Evolutionary conservation across 2,113 vertebrate genomes (phyloP), one percentile per base, ranked within the genome.

Genomic region (Atlantisia rogersi): DNA sequence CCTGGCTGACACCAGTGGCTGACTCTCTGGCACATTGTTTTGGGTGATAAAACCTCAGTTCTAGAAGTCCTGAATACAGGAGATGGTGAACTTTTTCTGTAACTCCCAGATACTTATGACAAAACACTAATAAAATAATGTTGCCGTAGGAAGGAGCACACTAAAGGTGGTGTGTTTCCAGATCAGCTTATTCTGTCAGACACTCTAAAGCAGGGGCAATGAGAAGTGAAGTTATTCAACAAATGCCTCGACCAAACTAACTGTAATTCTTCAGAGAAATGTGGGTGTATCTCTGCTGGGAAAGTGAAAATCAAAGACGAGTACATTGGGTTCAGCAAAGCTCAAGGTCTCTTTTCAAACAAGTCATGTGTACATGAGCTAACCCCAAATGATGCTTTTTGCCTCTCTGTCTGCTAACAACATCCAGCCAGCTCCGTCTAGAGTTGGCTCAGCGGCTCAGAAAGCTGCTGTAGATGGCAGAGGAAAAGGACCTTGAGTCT

Each of bases 281-380:
- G 87, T 85, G 83, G 90, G 74, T 84, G 82, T 87, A 81, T 71
- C 63, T 91, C 80, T 90, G 68, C 74, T 80, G 82, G 92, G 86
- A 94, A 86, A 86, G 59, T 19, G 64, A 63, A 81, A 80, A 92
- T 80, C 62, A 62, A 75, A 83, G 89, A 40, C 1, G 13, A 90
- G 78, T 64, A 73, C 69, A 68, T 39, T 32, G 68, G 82, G 83
- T 88, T 87, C 90, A 88, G 93, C 55, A 75, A 75, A 89, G 78
- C 80, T 82, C 76, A 60, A 88, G 83, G 71, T 65, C 82, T 79
- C 59, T 82, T 67, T 89, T 92, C 73, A 62, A 67, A 80, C 52
- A 53, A 73, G 80, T 88, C 83, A 75, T 25, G 77, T 1, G 10
- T 60, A 17, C 9, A 62, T 82, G 89, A 90, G 76, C 75, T 82